phyloP scores from a whole-genome alignment of 2,888 invertebrate species.

The Oxystoma pomonae region DNA sequence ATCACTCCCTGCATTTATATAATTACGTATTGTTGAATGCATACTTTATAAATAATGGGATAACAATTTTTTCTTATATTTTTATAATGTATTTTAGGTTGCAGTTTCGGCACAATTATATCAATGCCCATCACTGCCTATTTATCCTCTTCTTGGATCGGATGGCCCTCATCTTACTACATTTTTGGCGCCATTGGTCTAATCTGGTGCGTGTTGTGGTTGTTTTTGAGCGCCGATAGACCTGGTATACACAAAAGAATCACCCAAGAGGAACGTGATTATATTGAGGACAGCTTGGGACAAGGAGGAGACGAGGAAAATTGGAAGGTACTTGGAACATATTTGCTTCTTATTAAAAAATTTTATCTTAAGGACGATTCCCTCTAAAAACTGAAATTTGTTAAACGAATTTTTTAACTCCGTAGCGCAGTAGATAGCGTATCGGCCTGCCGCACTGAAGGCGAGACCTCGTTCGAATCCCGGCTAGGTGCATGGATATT shows the following conservation, averaged over 20 bases:
- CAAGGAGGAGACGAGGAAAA: constrained; percentile 55
- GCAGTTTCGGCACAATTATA: constrained; percentile 73
- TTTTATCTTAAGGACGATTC: no score
- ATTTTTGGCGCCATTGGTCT: constrained; percentile 62
- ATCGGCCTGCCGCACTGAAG: no score
- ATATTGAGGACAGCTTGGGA: constrained; percentile 54
- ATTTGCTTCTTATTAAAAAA: no score
- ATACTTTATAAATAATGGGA: constrained; percentile 2
- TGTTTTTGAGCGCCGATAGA: constrained; percentile 60
- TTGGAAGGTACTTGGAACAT: constrained; percentile 31
- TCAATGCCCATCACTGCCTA: constrained; percentile 69
- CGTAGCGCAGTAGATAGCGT: no score
- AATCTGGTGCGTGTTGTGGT: constrained; percentile 58
- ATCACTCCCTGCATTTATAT: no score
- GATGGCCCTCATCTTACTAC: constrained; percentile 80
- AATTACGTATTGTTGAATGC: not conserved
- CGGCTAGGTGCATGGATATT: no score
- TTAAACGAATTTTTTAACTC: no score
- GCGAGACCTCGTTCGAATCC: no score
- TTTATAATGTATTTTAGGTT: constrained; percentile 56
- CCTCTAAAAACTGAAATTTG: no score
- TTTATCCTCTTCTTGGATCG: constrained; percentile 61
- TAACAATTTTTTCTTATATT: constrained; percentile 19
- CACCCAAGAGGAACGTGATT: constrained; percentile 58
- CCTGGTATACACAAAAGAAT: constrained; percentile 60